A percentile compares a stretch with the other conserved stretches of the same genome.
Conservation (phyloP, 2,113 vertebrate genomes). For the Vidua chalybeata region DNA sequence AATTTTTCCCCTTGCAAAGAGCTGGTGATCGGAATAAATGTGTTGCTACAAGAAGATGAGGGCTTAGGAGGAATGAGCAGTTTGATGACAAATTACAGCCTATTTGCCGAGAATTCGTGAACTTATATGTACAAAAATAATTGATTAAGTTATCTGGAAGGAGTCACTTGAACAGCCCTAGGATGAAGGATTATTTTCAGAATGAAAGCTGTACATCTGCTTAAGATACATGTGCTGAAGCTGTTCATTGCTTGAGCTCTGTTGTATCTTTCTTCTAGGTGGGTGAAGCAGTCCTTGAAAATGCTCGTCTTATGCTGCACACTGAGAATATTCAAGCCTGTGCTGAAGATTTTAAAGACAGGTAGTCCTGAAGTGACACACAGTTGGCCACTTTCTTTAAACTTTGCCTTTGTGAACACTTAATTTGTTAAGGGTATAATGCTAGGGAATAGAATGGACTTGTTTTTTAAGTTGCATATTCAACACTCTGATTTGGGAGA, state of each 20-base stretch:
- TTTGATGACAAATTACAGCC: neutral
- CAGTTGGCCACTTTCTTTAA: neutral
- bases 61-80: neutral
- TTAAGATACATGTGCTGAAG: neutral
- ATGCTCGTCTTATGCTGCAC: constrained; percentile 91
- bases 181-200: neutral
- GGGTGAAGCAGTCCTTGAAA: constrained; percentile 88
- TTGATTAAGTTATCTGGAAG: neutral
- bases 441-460: neutral
- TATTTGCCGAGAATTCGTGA: neutral
- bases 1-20: neutral
- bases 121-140: neutral
- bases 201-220: neutral
- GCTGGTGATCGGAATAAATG: neutral
- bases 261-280: constrained; percentile 75
- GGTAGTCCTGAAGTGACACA: constrained; percentile 62
- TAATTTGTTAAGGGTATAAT: neutral
- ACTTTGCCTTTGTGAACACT: neutral
- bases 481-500: neutral
- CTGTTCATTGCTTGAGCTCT: constrained; percentile 1
- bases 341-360: constrained; percentile 91
- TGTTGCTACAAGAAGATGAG: neutral
- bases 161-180: neutral
- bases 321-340: constrained; percentile 90
- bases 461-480: neutral